Evolutionary conservation across 2,888 invertebrate species (phyloP).

Genomic region (Drosophila greeni): DNA sequence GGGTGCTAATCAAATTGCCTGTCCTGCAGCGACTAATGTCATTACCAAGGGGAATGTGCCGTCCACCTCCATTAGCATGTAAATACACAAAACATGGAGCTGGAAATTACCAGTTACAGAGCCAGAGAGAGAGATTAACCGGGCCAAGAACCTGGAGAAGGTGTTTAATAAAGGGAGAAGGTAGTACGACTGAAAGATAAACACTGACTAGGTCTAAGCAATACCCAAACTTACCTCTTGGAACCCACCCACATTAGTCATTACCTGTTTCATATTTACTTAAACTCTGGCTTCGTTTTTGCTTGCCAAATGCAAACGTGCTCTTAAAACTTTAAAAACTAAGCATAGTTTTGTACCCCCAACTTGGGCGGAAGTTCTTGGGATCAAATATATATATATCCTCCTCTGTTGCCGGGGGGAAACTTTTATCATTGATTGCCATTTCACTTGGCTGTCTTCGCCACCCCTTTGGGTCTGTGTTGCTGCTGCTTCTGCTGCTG

Average conservation of each 20-base stretch:
- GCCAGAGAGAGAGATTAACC: background rate
- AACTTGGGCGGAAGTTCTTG: slow-evolving; percentile 5
- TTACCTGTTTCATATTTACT: slow-evolving; percentile 2
- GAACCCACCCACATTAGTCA: slow-evolving; percentile 1
- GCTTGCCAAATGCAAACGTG: background rate
- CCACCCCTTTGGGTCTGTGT: background rate
- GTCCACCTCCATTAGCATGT: slow-evolving; percentile 9
- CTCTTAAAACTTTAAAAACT: slow-evolving; percentile 3
- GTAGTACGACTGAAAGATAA: background rate
- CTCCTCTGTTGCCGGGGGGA: background rate
- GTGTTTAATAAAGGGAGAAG: background rate
- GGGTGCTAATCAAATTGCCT: slow-evolving; percentile 67
- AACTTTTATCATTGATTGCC: slow-evolving; percentile 33
- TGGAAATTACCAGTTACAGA: slow-evolving; percentile 7
- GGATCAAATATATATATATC: slow-evolving; percentile 9
- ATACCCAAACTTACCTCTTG: background rate
- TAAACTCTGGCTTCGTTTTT: background rate
- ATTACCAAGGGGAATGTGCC: slow-evolving; percentile 40
- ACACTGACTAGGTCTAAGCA: no score
- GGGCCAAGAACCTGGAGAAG: background rate
- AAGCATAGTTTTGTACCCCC: background rate
- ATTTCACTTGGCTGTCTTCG: slow-evolving; percentile 15
- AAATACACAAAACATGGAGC: slow-evolving; percentile 10
- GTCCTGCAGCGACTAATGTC: slow-evolving; percentile 53
- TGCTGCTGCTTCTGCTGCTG: background rate